Base-by-base conservation (phyloP, 2,113 vertebrate genomes). In the Hyperopisus bebe region DNA sequence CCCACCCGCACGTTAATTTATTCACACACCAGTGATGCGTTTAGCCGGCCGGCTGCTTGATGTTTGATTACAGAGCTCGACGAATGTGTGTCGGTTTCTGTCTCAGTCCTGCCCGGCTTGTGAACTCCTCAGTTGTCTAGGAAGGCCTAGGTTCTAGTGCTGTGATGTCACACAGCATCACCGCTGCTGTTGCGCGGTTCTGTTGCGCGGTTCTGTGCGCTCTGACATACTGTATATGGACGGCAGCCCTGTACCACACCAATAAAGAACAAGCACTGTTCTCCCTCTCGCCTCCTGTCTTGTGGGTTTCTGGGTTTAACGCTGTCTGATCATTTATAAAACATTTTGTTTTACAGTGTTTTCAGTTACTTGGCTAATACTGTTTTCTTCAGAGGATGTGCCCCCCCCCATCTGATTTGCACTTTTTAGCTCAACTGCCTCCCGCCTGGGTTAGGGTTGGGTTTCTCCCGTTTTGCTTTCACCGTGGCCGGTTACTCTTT, bases 231-330 rank as follows among this genome's bases (percentile, higher is more conserved):
- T 86, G 50, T 55, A 87, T 53, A 44, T 31, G 44, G 55, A 86
- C 19, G 44, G 90, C 66, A 87, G 51, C 66, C 35, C 11, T 89
- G 89, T 85, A n/a, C 62, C 66, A 50, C 27, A 89, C 47, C 48
- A 24, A 53, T 90, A 87, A 87, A 83, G 84, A 35, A 88, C 21
- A 27, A 44, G 11, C 66, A 35, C 31, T 92, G n/a, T 47, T 86
- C 27, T 24, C 82, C 66, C 51, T 80, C 80, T 80, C 80, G 86
- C 19, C 10, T 21, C 42, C 21, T 50, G 74, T 39, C 31, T 66
- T 88, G 13, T 50, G 48, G 48, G 13, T 50, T 42, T 11, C 21
- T 86, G 31, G 31, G 27, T 77, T 35, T 39, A 35, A 17, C 1
- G 13, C 74, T 19, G 31, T 42, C 17, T 77, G 35, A 77, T 77